These are phyloP conservation scores for Drosophila neutralis DNA, from an alignment of 2,888 invertebrate genomes.

Conservation along the genomic window DNA sequence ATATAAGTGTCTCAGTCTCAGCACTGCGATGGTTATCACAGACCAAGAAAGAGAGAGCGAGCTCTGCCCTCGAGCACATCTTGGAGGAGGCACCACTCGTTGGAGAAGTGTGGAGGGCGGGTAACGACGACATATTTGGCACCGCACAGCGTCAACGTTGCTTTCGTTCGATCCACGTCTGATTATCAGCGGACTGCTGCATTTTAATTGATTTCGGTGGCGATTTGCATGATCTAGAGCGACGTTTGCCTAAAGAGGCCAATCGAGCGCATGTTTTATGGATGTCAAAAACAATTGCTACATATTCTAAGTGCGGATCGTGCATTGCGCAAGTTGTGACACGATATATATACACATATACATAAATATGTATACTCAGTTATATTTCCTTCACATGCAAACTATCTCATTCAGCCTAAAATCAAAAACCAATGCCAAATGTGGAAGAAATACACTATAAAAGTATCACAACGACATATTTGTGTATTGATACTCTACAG, in stretches of 20 bases:
- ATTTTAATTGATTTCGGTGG: constrained; percentile 73
- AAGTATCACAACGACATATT: background rate
- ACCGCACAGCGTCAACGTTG: constrained; percentile 51
- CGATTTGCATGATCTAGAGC: constrained; percentile 74
- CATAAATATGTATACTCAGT: constrained; percentile 17
- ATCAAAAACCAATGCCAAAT: constrained; percentile 53
- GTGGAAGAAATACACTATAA: constrained; percentile 26
- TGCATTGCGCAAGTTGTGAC: constrained; percentile 65
- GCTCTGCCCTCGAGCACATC: constrained; percentile 11
- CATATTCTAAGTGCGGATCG: constrained; percentile 67
- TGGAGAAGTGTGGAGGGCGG: background rate
- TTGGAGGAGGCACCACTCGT: background rate
- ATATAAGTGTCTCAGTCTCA: constrained; percentile 67
- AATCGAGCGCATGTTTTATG: constrained; percentile 78
- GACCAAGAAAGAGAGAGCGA: background rate
- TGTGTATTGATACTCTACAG: background rate
- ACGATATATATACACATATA: constrained; percentile 12
- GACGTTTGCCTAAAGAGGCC: constrained; percentile 71
- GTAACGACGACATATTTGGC: constrained; percentile 66
- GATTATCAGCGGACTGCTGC: constrained; percentile 71
- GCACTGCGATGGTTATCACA: constrained; percentile 62
- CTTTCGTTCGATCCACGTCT: constrained; percentile 39
- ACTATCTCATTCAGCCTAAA: constrained; percentile 32
- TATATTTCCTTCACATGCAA: constrained; percentile 41
- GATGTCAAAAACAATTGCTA: constrained; percentile 78